Evolutionary conservation across 2,797 vertebrate genomes (phyloP).

Genomic region (Clarias pachynema): DNA sequence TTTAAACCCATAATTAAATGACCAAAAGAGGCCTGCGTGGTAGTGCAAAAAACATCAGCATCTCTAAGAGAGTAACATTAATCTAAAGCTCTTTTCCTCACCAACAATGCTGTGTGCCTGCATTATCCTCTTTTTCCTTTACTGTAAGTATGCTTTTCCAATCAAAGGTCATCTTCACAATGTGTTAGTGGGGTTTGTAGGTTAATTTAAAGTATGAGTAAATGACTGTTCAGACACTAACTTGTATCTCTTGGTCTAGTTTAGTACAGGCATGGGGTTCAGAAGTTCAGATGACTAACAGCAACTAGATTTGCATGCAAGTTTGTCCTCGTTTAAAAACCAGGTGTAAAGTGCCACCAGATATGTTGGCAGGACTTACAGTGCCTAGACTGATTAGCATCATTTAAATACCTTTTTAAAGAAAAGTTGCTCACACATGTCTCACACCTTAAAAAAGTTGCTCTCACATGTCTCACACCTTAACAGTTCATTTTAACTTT

Average conservation of each 20-base stretch:
- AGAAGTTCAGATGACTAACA: background rate
- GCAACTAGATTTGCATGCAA: background rate
- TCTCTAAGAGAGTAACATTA: conserved; percentile 78
- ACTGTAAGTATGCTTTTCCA: conserved; percentile 79
- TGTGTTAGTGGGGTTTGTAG: conserved; percentile 69
- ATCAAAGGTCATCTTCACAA: conserved; percentile 78
- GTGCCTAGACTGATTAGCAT: background rate
- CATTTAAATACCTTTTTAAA: background rate
- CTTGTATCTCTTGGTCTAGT: no score
- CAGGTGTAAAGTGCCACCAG: background rate
- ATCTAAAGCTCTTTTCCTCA: conserved; percentile 82
- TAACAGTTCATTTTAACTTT: background rate
- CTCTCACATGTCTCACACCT: no score
- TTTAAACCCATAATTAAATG: conserved; percentile 70
- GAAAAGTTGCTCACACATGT: background rate
- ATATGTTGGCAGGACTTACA: background rate
- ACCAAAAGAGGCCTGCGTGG: conserved; percentile 68
- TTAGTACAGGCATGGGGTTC: no score
- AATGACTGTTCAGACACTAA: no score
- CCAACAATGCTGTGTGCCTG: conserved; percentile 66
- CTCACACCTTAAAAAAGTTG: background rate
- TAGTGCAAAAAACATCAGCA: conserved; percentile 78
- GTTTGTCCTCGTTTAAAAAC: background rate
- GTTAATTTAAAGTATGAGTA: no score
- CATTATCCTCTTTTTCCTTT: conserved; percentile 77